A percentile compares a stretch with the other conserved stretches of the same genome.
Conservation (phyloP, 2,888 invertebrate species). For the Coremacera marginata region DNA sequence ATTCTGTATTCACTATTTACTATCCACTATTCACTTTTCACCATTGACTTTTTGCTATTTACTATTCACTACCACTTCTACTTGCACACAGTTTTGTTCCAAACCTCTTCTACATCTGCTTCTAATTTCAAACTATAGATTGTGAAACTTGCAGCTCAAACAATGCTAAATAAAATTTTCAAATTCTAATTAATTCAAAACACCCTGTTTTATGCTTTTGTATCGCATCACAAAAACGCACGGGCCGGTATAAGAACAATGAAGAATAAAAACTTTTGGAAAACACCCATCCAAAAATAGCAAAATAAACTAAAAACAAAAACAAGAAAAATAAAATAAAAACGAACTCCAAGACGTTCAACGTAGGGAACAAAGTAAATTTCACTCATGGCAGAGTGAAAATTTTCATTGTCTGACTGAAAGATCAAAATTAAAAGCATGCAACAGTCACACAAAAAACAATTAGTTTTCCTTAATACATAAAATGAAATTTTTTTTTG, state of each 20-base stretch:
- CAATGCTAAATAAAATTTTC: too few species aligned
- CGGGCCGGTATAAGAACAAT: neutral
- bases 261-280: neutral
- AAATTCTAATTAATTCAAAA: too few species aligned
- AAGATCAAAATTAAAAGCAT: neutral
- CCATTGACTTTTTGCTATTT: neutral
- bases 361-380: neutral
- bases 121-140: too few species aligned
- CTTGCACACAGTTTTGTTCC: neutral
- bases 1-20: neutral
- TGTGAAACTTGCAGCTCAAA: too few species aligned
- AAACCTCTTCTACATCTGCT: too few species aligned
- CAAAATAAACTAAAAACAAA: neutral
- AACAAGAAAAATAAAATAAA: neutral
- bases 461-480: constrained; percentile 1
- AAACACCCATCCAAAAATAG: constrained; percentile 10
- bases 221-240: neutral
- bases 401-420: neutral
- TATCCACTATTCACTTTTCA: constrained; percentile 16
- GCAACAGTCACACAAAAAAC: neutral
- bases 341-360: neutral
- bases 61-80: constrained; percentile 5
- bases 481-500: constrained; percentile 15
- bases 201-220: neutral
- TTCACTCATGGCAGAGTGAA: neutral